These are phyloP conservation scores for Chirona hameri DNA, from an alignment of 2,888 invertebrate genomes.

Conservation along the genomic window DNA sequence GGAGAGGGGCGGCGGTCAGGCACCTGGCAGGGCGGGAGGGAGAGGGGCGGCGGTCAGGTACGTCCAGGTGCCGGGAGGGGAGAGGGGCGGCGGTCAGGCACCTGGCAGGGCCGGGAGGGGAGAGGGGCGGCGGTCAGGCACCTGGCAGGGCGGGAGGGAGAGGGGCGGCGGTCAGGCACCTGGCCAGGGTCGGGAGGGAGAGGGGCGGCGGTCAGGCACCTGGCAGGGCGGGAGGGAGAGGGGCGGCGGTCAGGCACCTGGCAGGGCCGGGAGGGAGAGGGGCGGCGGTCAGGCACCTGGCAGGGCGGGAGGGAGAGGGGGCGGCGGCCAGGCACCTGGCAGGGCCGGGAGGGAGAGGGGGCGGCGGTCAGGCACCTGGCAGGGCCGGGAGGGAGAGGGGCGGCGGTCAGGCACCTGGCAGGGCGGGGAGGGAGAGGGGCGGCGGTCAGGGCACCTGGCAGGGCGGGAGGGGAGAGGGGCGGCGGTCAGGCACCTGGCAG, in stretches of 20 bases:
- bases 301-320: slow-evolving; percentile 30
- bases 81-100: no score
- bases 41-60: not conserved
- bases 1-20: no score
- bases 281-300: slow-evolving; percentile 50
- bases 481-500: not conserved
- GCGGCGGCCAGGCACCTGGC: not conserved
- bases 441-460: slow-evolving; percentile 60
- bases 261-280: no score
- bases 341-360: no score
- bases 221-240: slow-evolving; percentile 41
- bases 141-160: slow-evolving; percentile 45
- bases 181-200: no score
- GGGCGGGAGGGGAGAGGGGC: slow-evolving; percentile 27
- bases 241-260: not conserved
- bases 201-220: no score
- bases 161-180: not conserved
- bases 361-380: slow-evolving; percentile 50
- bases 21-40: slow-evolving; percentile 47
- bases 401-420: not conserved
- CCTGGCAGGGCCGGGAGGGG: slow-evolving; percentile 45
- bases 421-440: no score
- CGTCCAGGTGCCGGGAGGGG: no score
- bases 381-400: slow-evolving; percentile 28
- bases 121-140: slow-evolving; percentile 40